Percentiles rank a stretch among this genome's conserved stretches.
Evolutionary conservation across 2,113 vertebrate species (phyloP).

Genomic region (Chlamydotis undulata): DNA sequence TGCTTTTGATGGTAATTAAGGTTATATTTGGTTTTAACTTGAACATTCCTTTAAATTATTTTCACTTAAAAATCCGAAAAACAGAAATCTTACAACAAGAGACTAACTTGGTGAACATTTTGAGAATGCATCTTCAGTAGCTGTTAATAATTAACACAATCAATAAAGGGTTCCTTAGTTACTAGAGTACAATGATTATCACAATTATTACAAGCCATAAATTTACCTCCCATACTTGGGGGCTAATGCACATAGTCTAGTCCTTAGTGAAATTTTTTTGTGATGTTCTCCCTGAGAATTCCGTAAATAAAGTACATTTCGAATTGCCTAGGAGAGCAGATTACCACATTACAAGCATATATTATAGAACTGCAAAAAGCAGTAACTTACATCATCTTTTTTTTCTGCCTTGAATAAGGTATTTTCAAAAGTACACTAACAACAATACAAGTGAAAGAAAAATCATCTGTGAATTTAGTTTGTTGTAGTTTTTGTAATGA

Average conservation of each 20-base stretch:
- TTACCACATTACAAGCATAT: background rate
- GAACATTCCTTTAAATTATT: background rate
- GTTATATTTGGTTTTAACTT: background rate
- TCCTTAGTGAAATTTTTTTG: background rate
- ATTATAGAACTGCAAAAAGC: background rate
- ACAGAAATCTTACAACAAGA: background rate
- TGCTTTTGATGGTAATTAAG: background rate
- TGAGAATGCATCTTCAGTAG: background rate
- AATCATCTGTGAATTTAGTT: background rate
- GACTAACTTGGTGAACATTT: background rate
- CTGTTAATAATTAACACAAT: background rate
- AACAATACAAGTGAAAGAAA: background rate
- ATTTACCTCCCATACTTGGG: background rate
- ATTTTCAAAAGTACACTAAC: background rate
- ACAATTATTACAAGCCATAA: background rate
- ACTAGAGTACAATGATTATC: background rate
- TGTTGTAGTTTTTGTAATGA: background rate
- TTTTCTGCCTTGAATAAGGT: background rate
- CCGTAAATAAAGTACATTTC: background rate
- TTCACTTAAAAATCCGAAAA: background rate
- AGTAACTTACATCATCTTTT: background rate
- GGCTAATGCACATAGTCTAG: background rate
- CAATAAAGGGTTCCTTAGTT: background rate
- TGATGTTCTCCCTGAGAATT: background rate
- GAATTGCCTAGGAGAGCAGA: background rate